Conservation (phyloP, 1,140 invertebrate species). For the Hestina assimilis region DNA sequence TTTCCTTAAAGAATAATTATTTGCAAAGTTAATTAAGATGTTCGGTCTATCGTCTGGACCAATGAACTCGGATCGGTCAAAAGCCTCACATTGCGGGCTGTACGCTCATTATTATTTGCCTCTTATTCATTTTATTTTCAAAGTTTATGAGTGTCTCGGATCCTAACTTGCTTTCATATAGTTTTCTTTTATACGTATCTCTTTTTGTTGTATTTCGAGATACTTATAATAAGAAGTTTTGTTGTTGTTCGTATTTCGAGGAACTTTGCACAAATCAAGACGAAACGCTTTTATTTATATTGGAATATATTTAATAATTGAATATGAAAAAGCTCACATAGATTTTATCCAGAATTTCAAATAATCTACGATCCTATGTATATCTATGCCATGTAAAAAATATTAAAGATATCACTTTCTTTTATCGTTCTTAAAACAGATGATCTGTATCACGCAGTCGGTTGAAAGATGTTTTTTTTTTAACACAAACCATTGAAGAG, state of each 20-base stretch:
- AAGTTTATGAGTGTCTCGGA: conserved; percentile 29
- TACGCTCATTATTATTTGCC: conserved; percentile 38
- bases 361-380: too few relatives aligned
- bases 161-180: conserved; percentile 19
- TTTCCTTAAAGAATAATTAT: conserved; percentile 5
- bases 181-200: conserved; percentile 19
- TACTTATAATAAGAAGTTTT: background rate
- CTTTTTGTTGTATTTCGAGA: conserved; percentile 32
- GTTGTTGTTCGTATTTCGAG: too few relatives aligned
- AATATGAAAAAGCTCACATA: too few relatives aligned
- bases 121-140: conserved; percentile 34
- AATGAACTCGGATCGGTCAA: conserved; percentile 55
- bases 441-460: conserved; percentile 44
- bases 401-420: conserved; percentile 17
- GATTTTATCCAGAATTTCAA: too few relatives aligned
- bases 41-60: conserved; percentile 43
- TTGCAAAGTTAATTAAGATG: conserved; percentile 38
- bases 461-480: conserved; percentile 52
- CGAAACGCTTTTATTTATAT: too few relatives aligned
- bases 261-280: too few relatives aligned
- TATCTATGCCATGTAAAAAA: too few relatives aligned
- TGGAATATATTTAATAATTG: background rate
- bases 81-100: conserved; percentile 41
- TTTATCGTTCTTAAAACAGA: conserved; percentile 30
- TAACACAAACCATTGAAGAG: conserved; percentile 43